phyloP scores from a whole-genome alignment of 2,113 vertebrate genomes.

The Canis aureus region DNA sequence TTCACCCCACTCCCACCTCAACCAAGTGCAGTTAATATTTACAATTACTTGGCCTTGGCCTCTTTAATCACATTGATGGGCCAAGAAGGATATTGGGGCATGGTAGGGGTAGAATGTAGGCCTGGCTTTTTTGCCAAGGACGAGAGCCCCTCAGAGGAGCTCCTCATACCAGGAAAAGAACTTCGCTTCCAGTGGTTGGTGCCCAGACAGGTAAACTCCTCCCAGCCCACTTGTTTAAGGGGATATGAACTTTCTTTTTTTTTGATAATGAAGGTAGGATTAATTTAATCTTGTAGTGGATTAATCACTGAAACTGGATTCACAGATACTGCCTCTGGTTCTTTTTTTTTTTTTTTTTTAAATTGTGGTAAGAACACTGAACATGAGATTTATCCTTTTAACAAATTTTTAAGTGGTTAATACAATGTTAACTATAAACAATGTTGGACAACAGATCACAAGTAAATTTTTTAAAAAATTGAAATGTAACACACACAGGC shows the following conservation, averaged over 20 bases:
- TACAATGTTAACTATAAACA: background rate
- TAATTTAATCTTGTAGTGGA: background rate
- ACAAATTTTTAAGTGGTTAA: background rate
- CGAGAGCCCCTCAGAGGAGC: background rate
- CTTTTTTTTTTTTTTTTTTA: background rate
- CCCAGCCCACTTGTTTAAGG: background rate
- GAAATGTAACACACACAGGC: background rate
- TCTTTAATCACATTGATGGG: background rate
- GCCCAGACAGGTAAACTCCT: background rate
- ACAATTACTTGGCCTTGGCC: background rate
- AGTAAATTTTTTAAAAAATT: background rate
- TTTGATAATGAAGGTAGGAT: background rate
- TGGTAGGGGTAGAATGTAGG: background rate
- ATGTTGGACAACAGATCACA: background rate
- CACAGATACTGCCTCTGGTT: background rate
- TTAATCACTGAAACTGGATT: background rate
- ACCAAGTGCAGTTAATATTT: background rate
- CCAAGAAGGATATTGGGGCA: background rate
- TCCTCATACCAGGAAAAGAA: background rate
- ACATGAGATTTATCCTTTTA: background rate
- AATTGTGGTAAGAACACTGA: background rate
- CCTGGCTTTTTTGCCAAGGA: background rate
- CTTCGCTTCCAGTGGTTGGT: background rate
- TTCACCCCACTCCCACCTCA: rapidly evolving
- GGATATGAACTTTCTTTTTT: background rate